phyloP scores from a whole-genome alignment of 2,113 vertebrate genomes.

The Acanthisitta chloris region DNA sequence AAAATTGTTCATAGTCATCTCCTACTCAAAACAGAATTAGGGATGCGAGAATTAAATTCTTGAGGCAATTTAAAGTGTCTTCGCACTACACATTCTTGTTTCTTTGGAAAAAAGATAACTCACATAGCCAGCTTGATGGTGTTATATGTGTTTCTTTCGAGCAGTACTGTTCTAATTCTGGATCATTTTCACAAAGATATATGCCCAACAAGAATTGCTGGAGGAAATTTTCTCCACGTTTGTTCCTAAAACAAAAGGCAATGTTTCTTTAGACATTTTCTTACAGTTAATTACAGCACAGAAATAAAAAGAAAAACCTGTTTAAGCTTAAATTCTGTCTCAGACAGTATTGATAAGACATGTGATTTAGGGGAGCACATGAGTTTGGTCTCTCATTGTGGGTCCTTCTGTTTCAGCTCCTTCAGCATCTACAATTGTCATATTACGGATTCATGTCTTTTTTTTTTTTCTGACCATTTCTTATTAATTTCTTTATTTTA shows the following conservation, averaged over 20 bases:
- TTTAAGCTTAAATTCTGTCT: not conserved
- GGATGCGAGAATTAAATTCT: not conserved
- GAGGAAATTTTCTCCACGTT: not conserved
- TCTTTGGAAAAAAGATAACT: not conserved
- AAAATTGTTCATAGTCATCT: not conserved
- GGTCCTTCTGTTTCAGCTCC: not conserved
- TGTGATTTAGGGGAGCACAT: not conserved
- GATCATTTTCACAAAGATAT: not conserved
- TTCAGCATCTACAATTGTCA: not conserved
- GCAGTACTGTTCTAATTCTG: not conserved
- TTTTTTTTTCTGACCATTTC: not conserved
- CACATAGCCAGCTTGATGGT: not conserved
- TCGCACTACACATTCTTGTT: not conserved
- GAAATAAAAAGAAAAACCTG: not conserved
- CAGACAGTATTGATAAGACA: not conserved
- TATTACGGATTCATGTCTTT: not conserved
- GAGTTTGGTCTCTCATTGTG: not conserved
- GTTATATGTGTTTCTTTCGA: not conserved
- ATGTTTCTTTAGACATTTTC: not conserved
- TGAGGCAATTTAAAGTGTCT: not conserved
- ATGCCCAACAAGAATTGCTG: accelerated
- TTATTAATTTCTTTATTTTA: not conserved
- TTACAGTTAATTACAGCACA: not conserved
- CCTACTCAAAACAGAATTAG: not conserved
- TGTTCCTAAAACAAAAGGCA: not conserved